A percentile compares a stretch with the other conserved stretches of the same genome.
These are phyloP conservation scores for Drosophila nr. perissopoda DNA, from an alignment of 2,888 invertebrate genomes.

Conservation along the genomic window DNA sequence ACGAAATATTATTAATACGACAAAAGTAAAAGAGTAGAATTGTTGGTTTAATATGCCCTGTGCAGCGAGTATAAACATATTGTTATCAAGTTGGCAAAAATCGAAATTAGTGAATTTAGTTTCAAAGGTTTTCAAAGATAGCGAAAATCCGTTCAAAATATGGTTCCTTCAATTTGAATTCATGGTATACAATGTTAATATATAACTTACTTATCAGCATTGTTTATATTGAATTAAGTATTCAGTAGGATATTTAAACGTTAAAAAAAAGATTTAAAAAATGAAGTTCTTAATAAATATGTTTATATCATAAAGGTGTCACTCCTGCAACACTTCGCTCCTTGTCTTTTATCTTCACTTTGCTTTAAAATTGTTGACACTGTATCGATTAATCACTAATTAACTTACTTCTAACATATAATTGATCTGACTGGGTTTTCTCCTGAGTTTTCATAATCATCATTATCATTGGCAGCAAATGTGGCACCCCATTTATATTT, in stretches of 20 bases:
- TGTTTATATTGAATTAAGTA: not conserved
- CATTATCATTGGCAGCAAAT: not conserved
- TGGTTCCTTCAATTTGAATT: not conserved
- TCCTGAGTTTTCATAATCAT: not conserved
- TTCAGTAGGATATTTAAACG: fast-evolving
- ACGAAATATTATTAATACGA: conserved; percentile 49
- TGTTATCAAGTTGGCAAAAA: not conserved
- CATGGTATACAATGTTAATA: not conserved
- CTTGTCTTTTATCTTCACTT: not conserved
- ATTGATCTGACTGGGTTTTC: not conserved
- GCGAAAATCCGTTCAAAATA: not conserved
- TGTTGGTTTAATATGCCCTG: conserved; percentile 19
- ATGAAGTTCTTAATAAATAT: not conserved
- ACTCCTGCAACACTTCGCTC: not conserved
- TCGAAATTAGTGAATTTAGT: not conserved
- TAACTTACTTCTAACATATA: not conserved
- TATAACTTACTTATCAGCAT: not conserved
- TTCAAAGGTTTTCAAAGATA: not conserved
- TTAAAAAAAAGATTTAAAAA: not conserved
- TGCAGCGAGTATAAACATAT: not conserved
- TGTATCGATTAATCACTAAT: not conserved
- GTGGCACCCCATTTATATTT: not conserved
- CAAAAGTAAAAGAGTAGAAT: conserved; percentile 35
- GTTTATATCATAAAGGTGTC: not conserved
- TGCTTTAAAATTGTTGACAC: not conserved